Evolutionary conservation across 2,888 invertebrate genomes (phyloP).

Genomic region (Acanthosepion pharaonis): DNA sequence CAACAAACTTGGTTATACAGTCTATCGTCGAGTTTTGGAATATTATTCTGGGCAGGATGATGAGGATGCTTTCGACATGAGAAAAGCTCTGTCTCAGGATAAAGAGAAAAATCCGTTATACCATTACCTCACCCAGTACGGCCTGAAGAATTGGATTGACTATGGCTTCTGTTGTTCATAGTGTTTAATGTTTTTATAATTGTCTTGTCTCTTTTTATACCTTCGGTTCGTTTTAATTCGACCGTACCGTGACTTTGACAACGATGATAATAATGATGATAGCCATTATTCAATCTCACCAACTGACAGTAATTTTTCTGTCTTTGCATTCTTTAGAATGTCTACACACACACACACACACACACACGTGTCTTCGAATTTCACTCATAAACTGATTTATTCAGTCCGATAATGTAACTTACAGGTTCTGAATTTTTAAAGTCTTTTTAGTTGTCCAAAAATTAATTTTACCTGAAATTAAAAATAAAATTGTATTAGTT

Average conservation of each 20-base stretch:
- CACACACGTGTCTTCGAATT: too few relatives aligned
- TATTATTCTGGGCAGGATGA: constrained; percentile 95
- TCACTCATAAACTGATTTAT: too few relatives aligned
- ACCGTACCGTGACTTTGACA: not conserved
- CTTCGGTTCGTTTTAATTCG: not conserved
- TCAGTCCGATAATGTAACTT: too few relatives aligned
- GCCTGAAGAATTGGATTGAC: constrained; percentile 90
- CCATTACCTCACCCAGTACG: constrained; percentile 94
- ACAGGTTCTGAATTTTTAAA: too few relatives aligned
- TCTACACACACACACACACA: too few relatives aligned
- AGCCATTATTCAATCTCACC: too few relatives aligned
- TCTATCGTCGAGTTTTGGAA: constrained; percentile 95
- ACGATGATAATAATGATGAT: too few relatives aligned
- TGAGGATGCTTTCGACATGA: constrained; percentile 99
- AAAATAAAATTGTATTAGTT: too few relatives aligned
- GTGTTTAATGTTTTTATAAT: not conserved
- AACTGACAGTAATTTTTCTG: too few relatives aligned
- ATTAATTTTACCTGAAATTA: too few relatives aligned
- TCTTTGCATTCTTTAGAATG: too few relatives aligned
- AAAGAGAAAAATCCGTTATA: constrained; percentile 92
- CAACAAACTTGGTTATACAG: constrained; percentile 93
- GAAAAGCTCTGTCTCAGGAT: constrained; percentile 96
- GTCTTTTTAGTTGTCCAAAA: too few relatives aligned
- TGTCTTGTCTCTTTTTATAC: not conserved
- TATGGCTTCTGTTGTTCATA: constrained; percentile 57